These are phyloP conservation scores for Ictalurus punctatus DNA, from an alignment of 2,113 vertebrate species.

Conservation along the genomic window DNA sequence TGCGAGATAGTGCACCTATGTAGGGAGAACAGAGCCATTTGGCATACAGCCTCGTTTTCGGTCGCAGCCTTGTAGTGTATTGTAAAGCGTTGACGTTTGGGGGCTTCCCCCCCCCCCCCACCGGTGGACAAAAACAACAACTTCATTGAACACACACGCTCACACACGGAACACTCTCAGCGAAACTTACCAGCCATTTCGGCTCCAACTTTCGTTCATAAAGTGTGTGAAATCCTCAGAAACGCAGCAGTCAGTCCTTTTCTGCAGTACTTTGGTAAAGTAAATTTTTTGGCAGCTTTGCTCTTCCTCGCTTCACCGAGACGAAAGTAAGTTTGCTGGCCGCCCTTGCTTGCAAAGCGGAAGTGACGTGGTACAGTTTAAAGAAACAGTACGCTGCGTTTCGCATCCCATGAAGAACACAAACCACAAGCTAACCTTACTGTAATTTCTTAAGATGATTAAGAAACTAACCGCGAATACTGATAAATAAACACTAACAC, in stretches of 20 bases:
- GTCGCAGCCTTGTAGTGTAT: background rate
- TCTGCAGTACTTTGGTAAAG: background rate
- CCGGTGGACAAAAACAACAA: slow-evolving; percentile 22
- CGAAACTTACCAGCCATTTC: slow-evolving; percentile 27
- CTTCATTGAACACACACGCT: background rate
- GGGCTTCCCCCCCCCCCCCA: background rate
- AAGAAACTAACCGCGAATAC: background rate
- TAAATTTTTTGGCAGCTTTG: background rate
- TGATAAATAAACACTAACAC: background rate
- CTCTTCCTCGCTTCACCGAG: slow-evolving; percentile 19
- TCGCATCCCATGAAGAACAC: background rate
- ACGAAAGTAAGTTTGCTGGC: background rate
- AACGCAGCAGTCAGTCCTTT: fast-evolving
- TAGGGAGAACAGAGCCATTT: background rate
- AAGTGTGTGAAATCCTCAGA: background rate
- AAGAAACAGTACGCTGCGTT: background rate
- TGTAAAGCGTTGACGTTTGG: slow-evolving; percentile 6
- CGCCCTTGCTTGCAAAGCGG: background rate
- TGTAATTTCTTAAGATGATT: background rate
- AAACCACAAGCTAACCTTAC: background rate
- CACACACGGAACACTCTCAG: background rate
- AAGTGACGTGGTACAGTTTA: background rate
- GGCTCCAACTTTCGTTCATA: background rate
- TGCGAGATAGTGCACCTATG: background rate
- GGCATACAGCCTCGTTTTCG: background rate